Evolutionary conservation across 1,140 invertebrate species (phyloP), one percentile per base, ranked within the genome.

Genomic region (Aphidius gifuensis): DNA sequence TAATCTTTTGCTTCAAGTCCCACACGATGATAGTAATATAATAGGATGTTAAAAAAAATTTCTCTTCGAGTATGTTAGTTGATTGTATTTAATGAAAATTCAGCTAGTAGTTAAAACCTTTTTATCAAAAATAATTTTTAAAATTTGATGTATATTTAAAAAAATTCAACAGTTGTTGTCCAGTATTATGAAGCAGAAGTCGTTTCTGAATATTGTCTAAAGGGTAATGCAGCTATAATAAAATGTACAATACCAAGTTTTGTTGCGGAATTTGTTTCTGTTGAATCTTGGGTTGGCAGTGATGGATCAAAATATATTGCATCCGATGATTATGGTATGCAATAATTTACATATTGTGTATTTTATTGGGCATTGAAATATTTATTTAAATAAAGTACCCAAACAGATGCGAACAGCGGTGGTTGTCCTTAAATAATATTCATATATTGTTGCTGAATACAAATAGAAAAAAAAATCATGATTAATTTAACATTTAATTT

Each of bases 241-340:
- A 95, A 94, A 80, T 97, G 94, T 78, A 92, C 90, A 68, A 94
- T 97, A 69, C 95, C 94, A 16, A 91, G 89, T 60, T 97, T 94
- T 80, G 92, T 96, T 47, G 88, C 90, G 49, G 93, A 96, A 82
- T 96, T 94, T 76, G 90, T 96, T 42, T 86, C 88, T 70, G 92
- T 97, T 6, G 90, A 93, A 70, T 87, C 91, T 60, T 97, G 94
- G 94, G 87, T 92, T 63, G 88, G 90, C 69, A 90, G 87, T 65
- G 88, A 91, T 69, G 86, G 85, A 65, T 85, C 86, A 62, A 87
- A 88, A 76, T 92, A 90, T 67, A 78, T 73, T 70, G 73, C 79
- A 61, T 76, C 78, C 64, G 76, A 71, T 58, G 78, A 84, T 68
- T 85, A 84, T 66, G 83, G 83, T 85, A 84, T 57, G 9, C 55